These are phyloP conservation scores for Drosophila insularis DNA, from an alignment of 1,140 invertebrate species.

Conservation along the genomic window DNA sequence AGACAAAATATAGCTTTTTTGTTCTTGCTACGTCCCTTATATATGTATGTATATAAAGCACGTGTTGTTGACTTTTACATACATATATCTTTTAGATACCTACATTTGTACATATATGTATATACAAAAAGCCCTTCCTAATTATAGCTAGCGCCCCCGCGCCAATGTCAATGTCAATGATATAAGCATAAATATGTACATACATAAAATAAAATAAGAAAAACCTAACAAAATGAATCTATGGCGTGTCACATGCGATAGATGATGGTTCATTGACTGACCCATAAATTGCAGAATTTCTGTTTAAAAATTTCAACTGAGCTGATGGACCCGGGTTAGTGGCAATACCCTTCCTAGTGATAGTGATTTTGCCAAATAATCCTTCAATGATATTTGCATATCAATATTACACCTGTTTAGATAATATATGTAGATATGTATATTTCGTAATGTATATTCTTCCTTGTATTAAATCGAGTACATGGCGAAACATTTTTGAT, in stretches of 20 bases:
- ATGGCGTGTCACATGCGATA: constrained; percentile 60
- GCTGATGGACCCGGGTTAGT: no score
- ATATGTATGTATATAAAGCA: not conserved
- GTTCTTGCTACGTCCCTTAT: not conserved
- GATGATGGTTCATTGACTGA: constrained; percentile 45
- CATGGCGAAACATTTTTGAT: not conserved
- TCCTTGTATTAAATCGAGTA: not conserved
- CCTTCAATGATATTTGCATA: not conserved
- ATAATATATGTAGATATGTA: not conserved
- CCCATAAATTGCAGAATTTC: not conserved
- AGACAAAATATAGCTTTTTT: constrained; percentile 39
- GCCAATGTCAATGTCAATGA: constrained; percentile 68
- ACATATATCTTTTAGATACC: not conserved
- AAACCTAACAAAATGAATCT: constrained; percentile 39
- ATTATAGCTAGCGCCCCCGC: constrained; percentile 41
- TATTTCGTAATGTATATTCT: not conserved
- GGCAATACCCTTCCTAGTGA: no score
- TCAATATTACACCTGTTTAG: not conserved
- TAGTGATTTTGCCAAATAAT: no score
- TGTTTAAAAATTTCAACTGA: not conserved
- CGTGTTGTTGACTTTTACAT: constrained; percentile 28
- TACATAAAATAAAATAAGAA: constrained; percentile 2
- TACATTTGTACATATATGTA: no score
- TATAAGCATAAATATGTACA: constrained; percentile 17
- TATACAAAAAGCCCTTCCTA: constrained; percentile 36